Evolutionary conservation across 1,140 invertebrate species (phyloP).

Genomic region (Drosophila kikkawai): DNA sequence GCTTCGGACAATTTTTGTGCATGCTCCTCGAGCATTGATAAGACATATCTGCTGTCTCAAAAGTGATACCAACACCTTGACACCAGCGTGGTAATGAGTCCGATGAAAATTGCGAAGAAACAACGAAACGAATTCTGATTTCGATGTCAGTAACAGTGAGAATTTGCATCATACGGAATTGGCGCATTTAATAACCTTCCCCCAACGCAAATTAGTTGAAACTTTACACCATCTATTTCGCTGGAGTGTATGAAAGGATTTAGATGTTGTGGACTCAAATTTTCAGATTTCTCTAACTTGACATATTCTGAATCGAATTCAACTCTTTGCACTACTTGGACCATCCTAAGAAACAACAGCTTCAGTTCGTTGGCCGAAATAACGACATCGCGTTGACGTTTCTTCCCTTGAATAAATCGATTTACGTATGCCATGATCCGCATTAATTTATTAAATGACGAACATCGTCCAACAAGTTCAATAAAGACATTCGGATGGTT

Average conservation of each 20-base stretch:
- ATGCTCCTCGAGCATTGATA: too few species aligned
- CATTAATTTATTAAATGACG: not conserved
- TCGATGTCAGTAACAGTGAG: too few species aligned
- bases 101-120: too few species aligned
- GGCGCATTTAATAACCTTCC: not conserved
- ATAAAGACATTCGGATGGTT: not conserved
- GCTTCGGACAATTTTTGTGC: too few species aligned
- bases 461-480: not conserved
- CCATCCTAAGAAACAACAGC: not conserved
- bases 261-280: not conserved
- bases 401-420: not conserved
- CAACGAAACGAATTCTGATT: too few species aligned
- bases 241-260: not conserved
- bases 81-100: too few species aligned
- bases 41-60: too few species aligned
- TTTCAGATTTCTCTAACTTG: constrained; percentile 1
- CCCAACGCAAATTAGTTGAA: not conserved
- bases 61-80: too few species aligned
- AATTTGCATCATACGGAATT: too few species aligned
- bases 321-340: not conserved
- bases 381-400: not conserved
- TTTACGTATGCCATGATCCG: not conserved
- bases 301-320: not conserved
- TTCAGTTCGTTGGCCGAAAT: not conserved
- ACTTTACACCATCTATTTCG: not conserved